Conservation (phyloP, 2,797 vertebrate genomes). For the Microchirus variegatus region DNA sequence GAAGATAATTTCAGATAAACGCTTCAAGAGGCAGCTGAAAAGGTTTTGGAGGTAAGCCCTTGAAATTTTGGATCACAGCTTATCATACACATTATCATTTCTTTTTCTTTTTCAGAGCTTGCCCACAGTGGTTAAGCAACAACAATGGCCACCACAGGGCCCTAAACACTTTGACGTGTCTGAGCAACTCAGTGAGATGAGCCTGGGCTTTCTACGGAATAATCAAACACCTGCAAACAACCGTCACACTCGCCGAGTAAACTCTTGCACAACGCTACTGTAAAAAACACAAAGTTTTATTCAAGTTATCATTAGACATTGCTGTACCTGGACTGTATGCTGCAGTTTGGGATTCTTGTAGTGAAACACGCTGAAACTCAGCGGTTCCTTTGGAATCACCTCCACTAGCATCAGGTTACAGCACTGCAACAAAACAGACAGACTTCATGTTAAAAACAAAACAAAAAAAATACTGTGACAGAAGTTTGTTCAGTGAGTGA, state of each 20-base stretch:
- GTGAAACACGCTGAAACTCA: conserved; percentile 98
- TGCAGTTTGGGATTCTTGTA: conserved; percentile 99
- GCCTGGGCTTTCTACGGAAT: conserved; percentile 34
- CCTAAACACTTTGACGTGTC: conserved; percentile 59
- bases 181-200: conserved; percentile 46
- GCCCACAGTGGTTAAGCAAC: conserved; percentile 44
- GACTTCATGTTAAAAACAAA: conserved; percentile 7
- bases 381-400: conserved; percentile 94
- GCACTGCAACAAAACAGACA: conserved; percentile 81
- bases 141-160: conserved; percentile 46
- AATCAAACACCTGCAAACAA: conserved; percentile 50
- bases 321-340: conserved; percentile 95
- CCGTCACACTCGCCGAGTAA: conserved; percentile 29
- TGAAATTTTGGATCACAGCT: conserved; percentile 16
- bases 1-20: conserved; percentile 44
- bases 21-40: conserved; percentile 24
- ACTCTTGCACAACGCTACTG: conserved; percentile 29
- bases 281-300: conserved; percentile 28
- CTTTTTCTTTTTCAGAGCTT: conserved; percentile 25
- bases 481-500: neutral
- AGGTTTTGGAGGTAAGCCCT: conserved; percentile 32
- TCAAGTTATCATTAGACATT: conserved; percentile 5
- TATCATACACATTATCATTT: conserved; percentile 45
- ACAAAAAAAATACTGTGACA: neutral
- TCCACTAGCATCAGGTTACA: conserved; percentile 99